phyloP scores from a whole-genome alignment of 2,797 vertebrate genomes.

The Aratinga solstitialis region DNA sequence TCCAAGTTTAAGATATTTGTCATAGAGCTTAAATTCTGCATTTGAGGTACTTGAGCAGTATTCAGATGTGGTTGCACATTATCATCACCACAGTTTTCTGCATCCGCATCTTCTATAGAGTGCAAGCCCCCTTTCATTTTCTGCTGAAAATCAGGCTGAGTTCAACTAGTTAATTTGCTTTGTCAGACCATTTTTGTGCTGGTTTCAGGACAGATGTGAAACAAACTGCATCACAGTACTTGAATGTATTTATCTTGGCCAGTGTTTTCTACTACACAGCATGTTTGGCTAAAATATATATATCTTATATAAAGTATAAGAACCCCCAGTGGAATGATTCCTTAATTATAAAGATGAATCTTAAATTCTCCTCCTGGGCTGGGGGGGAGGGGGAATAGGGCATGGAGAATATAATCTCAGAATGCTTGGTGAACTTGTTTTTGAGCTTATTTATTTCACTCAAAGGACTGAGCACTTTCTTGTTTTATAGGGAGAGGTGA shows the following conservation, averaged over 20 bases:
- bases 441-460: not conserved
- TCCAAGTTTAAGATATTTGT: not conserved
- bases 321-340: not conserved
- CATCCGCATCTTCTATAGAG: not conserved
- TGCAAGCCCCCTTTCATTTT: not conserved
- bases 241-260: not conserved
- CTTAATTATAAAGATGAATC: not conserved
- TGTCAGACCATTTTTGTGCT: not conserved
- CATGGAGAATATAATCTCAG: not conserved
- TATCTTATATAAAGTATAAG: not conserved
- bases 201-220: not conserved
- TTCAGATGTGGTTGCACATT: not conserved
- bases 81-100: not conserved
- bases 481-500: not conserved
- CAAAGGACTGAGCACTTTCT: not conserved
- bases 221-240: not conserved
- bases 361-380: not conserved
- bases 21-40: not conserved
- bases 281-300: not conserved
- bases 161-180: not conserved
- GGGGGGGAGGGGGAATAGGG: not conserved
- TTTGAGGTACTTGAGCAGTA: not conserved
- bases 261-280: not conserved
- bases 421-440: not conserved
- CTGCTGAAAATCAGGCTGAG: not conserved